A percentile compares a stretch with the other conserved stretches of the same genome.
These are phyloP conservation scores for Antennarius maculatus DNA, from an alignment of 2,797 vertebrate species.

Conservation along the genomic window DNA sequence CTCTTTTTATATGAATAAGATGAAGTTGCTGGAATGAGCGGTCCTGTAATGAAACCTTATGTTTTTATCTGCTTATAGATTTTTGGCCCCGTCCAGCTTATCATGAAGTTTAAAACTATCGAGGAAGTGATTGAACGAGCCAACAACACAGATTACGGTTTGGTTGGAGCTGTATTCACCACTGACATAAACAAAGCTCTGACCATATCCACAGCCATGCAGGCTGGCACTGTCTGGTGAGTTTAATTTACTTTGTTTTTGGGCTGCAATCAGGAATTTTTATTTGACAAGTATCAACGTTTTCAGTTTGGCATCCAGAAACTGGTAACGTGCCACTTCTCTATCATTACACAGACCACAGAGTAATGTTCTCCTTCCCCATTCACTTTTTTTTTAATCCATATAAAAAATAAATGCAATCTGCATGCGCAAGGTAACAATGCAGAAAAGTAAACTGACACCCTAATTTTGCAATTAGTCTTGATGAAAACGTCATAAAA, in stretches of 20 bases:
- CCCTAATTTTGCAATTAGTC: slow-evolving; percentile 53
- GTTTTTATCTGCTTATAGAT: slow-evolving; percentile 81
- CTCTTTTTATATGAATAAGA: neutral
- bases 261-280: slow-evolving; percentile 56
- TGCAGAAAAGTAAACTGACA: slow-evolving; percentile 48
- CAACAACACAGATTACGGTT: slow-evolving; percentile 94
- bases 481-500: slow-evolving; percentile 56
- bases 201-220: slow-evolving; percentile 93
- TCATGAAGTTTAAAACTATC: slow-evolving; percentile 96
- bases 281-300: slow-evolving; percentile 58
- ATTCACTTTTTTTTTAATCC: neutral
- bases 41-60: slow-evolving; percentile 1
- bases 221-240: slow-evolving; percentile 98
- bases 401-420: slow-evolving; percentile 29
- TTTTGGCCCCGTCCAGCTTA: slow-evolving; percentile 98
- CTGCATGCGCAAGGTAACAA: slow-evolving; percentile 30
- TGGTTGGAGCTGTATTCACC: slow-evolving; percentile 95
- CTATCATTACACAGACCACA: slow-evolving; percentile 59
- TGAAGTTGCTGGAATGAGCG: neutral
- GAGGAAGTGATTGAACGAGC: slow-evolving; percentile 98
- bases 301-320: slow-evolving; percentile 47
- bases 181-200: slow-evolving; percentile 97
- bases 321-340: slow-evolving; percentile 55
- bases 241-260: slow-evolving; percentile 54
- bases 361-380: slow-evolving; percentile 56